Evolutionary conservation across 2,888 invertebrate genomes (phyloP).

Genomic region (Pemphredon lugubris): DNA sequence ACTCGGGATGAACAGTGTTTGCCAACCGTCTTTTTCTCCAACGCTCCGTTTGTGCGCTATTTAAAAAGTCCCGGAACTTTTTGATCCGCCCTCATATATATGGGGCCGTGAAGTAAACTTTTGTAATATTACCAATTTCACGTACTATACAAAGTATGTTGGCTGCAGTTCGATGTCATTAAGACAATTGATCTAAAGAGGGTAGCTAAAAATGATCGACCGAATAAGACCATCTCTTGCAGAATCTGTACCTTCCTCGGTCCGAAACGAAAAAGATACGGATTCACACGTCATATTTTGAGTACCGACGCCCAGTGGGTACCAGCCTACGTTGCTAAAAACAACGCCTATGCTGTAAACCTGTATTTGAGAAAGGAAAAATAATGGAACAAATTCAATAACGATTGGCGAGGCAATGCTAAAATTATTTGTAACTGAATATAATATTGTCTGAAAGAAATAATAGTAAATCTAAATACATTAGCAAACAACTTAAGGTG

Average conservation of each 20-base stretch:
- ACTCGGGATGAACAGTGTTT: too few species aligned
- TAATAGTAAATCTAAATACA: too few species aligned
- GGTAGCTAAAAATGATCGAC: conserved; percentile 88
- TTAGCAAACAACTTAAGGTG: too few species aligned
- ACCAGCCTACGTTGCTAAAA: conserved; percentile 91
- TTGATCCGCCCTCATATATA: too few species aligned
- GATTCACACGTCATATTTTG: conserved; percentile 86
- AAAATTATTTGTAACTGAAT: too few species aligned
- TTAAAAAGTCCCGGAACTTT: too few species aligned
- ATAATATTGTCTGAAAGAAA: too few species aligned
- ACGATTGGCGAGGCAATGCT: too few species aligned
- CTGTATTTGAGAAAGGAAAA: conserved; percentile 77
- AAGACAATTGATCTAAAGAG: too few species aligned
- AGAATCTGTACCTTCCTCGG: conserved; percentile 87
- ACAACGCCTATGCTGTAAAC: conserved; percentile 91
- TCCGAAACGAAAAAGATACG: conserved; percentile 89
- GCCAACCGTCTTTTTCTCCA: too few species aligned
- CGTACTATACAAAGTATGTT: conserved; percentile 24
- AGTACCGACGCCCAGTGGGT: conserved; percentile 89
- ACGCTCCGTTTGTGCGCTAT: too few species aligned
- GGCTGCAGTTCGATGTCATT: conserved; percentile 61
- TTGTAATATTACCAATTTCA: conserved; percentile 47
- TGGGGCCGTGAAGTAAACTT: conserved; percentile 33
- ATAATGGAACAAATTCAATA: conserved; percentile 8
- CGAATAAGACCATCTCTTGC: conserved; percentile 90